phyloP scores from a whole-genome alignment of 2,113 vertebrate genomes.

The Bubo bubo region DNA sequence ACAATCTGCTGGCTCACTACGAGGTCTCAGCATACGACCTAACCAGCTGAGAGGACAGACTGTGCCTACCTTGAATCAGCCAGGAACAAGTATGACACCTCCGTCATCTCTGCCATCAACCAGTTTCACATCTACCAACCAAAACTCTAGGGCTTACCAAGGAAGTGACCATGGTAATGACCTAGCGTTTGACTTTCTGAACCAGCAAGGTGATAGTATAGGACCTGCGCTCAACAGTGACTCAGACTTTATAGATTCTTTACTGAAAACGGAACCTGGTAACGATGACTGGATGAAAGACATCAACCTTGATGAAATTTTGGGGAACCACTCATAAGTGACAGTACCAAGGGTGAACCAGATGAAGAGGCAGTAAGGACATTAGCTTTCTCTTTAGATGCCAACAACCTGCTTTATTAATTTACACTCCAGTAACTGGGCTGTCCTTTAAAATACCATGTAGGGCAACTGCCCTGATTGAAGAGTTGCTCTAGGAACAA shows the following conservation, averaged over 20 bases:
- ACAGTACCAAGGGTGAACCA: background rate
- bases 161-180: constrained; percentile 80
- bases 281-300: constrained; percentile 99
- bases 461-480: background rate
- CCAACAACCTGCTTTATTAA: constrained; percentile 12
- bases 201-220: constrained; percentile 87
- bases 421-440: constrained; percentile 30
- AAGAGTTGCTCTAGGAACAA: constrained; percentile 32
- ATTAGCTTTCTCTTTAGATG: constrained; percentile 36
- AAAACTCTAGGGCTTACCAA: constrained; percentile 79
- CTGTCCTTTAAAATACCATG: background rate
- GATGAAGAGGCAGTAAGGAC: constrained; percentile 29
- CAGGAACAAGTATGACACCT: constrained; percentile 75
- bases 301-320: constrained; percentile 96
- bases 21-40: constrained; percentile 80
- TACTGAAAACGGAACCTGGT: constrained; percentile 93
- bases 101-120: constrained; percentile 77
- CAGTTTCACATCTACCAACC: constrained; percentile 77
- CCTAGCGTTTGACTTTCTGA: constrained; percentile 90
- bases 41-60: constrained; percentile 81
- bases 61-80: constrained; percentile 80
- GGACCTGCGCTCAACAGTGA: constrained; percentile 91
- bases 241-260: constrained; percentile 95
- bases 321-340: constrained; percentile 87
- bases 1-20: constrained; percentile 69